phyloP scores from a whole-genome alignment of 2,888 invertebrate species.

The Zaprionus bogoriensis region DNA sequence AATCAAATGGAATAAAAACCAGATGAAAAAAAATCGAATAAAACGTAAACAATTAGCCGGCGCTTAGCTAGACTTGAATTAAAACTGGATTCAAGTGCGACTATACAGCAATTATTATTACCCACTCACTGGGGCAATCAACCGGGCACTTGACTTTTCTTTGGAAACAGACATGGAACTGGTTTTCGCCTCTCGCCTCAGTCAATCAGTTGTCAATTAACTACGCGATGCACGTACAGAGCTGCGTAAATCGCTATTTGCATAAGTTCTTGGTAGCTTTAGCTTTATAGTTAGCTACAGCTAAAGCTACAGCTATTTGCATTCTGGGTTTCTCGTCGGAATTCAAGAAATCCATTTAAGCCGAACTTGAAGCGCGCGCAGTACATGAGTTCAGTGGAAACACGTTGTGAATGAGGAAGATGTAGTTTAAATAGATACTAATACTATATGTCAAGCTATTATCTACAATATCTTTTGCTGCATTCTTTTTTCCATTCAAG shows the following conservation, averaged over 20 bases:
- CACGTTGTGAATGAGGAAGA: too few relatives aligned
- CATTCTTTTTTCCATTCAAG: too few relatives aligned
- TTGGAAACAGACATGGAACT: conserved; percentile 36
- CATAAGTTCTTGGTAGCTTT: conserved; percentile 30
- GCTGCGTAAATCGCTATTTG: conserved; percentile 33
- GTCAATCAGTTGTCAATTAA: conserved; percentile 26
- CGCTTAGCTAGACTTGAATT: neutral
- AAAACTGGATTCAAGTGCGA: neutral
- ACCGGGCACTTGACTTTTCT: conserved; percentile 31
- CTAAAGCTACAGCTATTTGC: too few relatives aligned
- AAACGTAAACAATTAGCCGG: too few relatives aligned
- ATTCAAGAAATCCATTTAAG: conserved; percentile 18
- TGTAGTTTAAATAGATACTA: too few relatives aligned
- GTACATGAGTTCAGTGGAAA: too few relatives aligned
- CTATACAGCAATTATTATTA: neutral
- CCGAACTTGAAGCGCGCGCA: neutral
- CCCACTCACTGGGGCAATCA: conserved; percentile 17
- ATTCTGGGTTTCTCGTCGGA: conserved; percentile 11
- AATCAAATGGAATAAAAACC: neutral
- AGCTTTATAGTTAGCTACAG: too few relatives aligned
- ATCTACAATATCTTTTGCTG: too few relatives aligned
- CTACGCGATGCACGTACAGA: conserved; percentile 22
- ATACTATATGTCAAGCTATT: too few relatives aligned
- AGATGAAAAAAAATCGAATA: conserved; percentile 32
- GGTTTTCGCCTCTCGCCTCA: conserved; percentile 6